phyloP scores from a whole-genome alignment of 2,113 vertebrate genomes.

The Macquaria australasica region DNA sequence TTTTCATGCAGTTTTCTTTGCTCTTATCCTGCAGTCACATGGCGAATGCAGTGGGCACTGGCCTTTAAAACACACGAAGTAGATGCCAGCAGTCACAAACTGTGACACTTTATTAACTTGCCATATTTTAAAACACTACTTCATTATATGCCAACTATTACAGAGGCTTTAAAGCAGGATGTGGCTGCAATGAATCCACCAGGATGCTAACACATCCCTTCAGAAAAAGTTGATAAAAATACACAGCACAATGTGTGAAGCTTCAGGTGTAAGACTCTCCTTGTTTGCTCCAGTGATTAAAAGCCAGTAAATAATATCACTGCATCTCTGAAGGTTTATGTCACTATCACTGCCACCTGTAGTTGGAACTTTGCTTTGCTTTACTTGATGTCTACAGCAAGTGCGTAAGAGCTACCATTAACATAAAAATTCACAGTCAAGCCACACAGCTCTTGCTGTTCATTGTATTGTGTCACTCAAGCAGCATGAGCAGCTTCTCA shows the following conservation, averaged over 20 bases:
- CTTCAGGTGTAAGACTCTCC: not conserved
- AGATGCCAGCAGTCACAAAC: conserved; percentile 13
- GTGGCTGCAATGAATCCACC: conserved; percentile 10
- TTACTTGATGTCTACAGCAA: conserved; percentile 20
- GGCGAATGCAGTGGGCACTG: not conserved
- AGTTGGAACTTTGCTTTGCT: conserved; percentile 5
- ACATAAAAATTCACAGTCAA: conserved; percentile 47
- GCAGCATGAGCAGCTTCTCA: conserved; percentile 37
- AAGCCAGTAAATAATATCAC: conserved; percentile 9
- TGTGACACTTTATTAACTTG: conserved; percentile 15
- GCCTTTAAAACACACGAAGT: conserved; percentile 3
- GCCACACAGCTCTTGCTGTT: conserved; percentile 40
- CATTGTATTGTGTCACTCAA: conserved; percentile 66
- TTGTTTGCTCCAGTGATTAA: conserved; percentile 40
- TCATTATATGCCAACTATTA: conserved; percentile 23
- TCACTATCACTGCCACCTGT: conserved; percentile 30
- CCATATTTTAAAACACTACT: conserved; percentile 1
- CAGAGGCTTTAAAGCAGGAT: conserved; percentile 17
- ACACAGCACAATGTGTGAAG: not conserved
- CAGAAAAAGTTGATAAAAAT: conserved; percentile 21
- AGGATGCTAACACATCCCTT: not conserved
- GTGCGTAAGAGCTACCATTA: conserved; percentile 44
- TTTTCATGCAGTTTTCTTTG: conserved; percentile 38
- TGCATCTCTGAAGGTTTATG: conserved; percentile 27
- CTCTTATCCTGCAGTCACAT: conserved; percentile 18